Conservation (phyloP, 92 coral and sea anemone genomes). For the Porites lobata region DNA sequence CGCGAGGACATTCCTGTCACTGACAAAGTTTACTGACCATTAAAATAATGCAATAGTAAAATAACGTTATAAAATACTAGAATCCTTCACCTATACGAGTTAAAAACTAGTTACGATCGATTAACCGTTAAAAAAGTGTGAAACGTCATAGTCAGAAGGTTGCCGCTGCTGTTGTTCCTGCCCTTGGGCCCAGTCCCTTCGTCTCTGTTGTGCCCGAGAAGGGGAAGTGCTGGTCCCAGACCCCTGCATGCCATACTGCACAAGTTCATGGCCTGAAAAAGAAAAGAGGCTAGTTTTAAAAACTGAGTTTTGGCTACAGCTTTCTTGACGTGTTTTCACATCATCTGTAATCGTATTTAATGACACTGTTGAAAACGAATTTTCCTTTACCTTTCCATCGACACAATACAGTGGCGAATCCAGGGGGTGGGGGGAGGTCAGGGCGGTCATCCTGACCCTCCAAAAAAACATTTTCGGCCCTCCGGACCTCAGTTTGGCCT, state of each 20-base stretch:
- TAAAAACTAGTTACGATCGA: neutral
- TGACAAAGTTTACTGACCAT: neutral
- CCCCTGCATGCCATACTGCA: constrained; percentile 84
- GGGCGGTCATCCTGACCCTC: too few relatives aligned
- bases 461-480: too few relatives aligned
- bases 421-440: too few relatives aligned
- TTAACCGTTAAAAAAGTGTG: constrained; percentile 84
- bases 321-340: neutral
- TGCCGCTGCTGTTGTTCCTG: constrained; percentile 62
- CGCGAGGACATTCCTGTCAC: neutral
- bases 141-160: constrained; percentile 74
- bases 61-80: constrained; percentile 15
- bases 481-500: too few relatives aligned
- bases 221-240: constrained; percentile 45
- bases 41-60: neutral
- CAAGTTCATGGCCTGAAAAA: constrained; percentile 77
- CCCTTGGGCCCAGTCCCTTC: constrained; percentile 83
- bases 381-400: too few relatives aligned
- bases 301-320: neutral
- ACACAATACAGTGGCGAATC: too few relatives aligned
- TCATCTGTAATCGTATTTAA: too few relatives aligned
- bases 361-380: too few relatives aligned
- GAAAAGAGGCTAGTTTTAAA: neutral
- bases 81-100: constrained; percentile 16
- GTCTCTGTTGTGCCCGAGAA: constrained; percentile 70